Conservation (phyloP, 2,113 vertebrate species). For the Callospermophilus lateralis region DNA sequence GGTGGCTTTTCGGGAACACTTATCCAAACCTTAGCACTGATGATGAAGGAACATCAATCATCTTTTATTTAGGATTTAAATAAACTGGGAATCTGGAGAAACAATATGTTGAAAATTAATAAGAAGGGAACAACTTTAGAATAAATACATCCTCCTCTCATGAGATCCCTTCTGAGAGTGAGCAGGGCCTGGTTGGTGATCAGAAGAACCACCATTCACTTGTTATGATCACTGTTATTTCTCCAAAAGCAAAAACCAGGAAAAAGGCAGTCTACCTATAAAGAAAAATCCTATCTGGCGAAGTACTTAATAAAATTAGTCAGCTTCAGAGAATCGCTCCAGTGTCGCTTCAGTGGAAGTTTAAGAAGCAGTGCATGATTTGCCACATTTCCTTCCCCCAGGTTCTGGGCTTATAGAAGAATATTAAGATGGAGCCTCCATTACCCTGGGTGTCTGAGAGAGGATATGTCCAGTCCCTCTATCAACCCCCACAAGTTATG, state of each 20-base stretch:
- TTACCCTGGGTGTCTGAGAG: not conserved
- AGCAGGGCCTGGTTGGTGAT: not conserved
- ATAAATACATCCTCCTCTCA: not conserved
- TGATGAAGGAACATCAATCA: not conserved
- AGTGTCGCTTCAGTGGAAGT: not conserved
- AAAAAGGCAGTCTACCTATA: not conserved
- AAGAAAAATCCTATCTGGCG: not conserved
- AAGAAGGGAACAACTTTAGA: not conserved
- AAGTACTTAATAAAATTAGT: not conserved
- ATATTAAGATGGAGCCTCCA: not conserved
- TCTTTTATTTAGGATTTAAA: not conserved
- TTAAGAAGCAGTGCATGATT: not conserved
- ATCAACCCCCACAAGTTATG: not conserved
- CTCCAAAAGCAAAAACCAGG: not conserved
- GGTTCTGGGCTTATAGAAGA: no score
- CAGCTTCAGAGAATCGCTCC: not conserved
- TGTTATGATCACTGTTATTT: not conserved
- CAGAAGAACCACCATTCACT: not conserved
- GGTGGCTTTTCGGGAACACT: not conserved
- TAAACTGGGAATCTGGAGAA: not conserved
- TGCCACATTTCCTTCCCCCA: not conserved
- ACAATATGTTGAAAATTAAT: not conserved
- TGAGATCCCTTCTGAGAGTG: not conserved
- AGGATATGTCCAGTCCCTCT: rapidly evolving
- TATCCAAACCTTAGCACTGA: not conserved